Conservation (phyloP, 2,113 vertebrate genomes). For the Ceyx margarethae region DNA sequence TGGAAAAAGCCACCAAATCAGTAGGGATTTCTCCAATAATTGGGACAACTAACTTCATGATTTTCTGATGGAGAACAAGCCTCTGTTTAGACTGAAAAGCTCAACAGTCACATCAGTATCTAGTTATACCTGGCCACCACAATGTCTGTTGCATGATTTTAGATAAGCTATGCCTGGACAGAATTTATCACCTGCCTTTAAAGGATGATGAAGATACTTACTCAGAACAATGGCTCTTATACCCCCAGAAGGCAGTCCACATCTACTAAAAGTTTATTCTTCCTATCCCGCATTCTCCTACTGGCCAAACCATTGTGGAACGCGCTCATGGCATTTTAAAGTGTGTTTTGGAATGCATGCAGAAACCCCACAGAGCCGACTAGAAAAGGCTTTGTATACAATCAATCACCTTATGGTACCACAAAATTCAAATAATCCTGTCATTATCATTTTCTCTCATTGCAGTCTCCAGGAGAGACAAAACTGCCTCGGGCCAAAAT, state of each 20-base stretch:
- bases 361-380: too few relatives aligned
- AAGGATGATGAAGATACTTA: slow-evolving; percentile 1
- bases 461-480: too few relatives aligned
- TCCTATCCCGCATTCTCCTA: background rate
- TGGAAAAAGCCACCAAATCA: background rate
- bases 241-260: background rate
- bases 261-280: slow-evolving; percentile 32
- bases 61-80: background rate
- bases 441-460: too few relatives aligned
- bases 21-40: background rate
- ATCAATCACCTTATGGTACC: too few relatives aligned
- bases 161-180: background rate
- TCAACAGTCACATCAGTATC: background rate
- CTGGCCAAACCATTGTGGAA: too few relatives aligned
- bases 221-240: background rate
- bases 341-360: too few relatives aligned
- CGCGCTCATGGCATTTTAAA: too few relatives aligned
- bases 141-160: background rate
- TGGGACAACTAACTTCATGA: background rate
- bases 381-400: too few relatives aligned
- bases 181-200: slow-evolving; percentile 20
- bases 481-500: too few relatives aligned
- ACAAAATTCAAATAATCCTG: too few relatives aligned
- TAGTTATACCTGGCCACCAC: background rate
- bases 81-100: background rate